phyloP scores from a whole-genome alignment of 2,888 invertebrate genomes.

The Cosmia pyralina region DNA sequence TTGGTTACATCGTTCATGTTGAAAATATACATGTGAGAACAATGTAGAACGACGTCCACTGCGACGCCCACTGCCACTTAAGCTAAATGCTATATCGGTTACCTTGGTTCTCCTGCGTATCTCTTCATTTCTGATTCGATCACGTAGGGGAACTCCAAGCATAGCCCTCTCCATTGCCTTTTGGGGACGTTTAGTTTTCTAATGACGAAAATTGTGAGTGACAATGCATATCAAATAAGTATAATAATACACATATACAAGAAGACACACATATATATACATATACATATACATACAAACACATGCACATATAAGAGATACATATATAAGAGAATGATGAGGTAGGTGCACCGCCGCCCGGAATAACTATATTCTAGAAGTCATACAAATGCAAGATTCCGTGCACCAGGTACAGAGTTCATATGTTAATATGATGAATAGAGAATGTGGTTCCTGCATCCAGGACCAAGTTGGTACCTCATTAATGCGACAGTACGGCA shows the following conservation, averaged over 20 bases:
- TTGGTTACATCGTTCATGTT: too few relatives aligned
- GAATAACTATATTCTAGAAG: background rate
- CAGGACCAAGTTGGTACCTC: conserved; percentile 22
- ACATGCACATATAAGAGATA: too few relatives aligned
- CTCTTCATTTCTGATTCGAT: too few relatives aligned
- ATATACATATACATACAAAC: too few relatives aligned
- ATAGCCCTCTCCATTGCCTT: background rate
- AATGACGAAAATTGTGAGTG: background rate
- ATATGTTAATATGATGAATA: conserved; percentile 14
- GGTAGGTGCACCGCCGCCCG: background rate
- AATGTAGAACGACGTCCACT: too few relatives aligned
- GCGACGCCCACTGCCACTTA: too few relatives aligned
- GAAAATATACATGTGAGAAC: too few relatives aligned
- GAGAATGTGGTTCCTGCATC: conserved; percentile 12
- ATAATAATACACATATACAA: too few relatives aligned
- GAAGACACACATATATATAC: too few relatives aligned
- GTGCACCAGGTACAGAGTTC: background rate
- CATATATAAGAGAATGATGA: too few relatives aligned
- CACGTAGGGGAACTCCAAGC: background rate
- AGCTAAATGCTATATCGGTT: background rate
- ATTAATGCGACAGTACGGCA: conserved; percentile 31
- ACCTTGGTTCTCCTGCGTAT: background rate
- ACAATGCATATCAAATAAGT: background rate
- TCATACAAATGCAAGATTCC: background rate
- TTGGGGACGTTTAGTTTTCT: background rate